Evolutionary conservation across 2,113 vertebrate species (phyloP), one percentile per base, ranked within the genome.

Genomic region (Mormyrus iriodes): DNA sequence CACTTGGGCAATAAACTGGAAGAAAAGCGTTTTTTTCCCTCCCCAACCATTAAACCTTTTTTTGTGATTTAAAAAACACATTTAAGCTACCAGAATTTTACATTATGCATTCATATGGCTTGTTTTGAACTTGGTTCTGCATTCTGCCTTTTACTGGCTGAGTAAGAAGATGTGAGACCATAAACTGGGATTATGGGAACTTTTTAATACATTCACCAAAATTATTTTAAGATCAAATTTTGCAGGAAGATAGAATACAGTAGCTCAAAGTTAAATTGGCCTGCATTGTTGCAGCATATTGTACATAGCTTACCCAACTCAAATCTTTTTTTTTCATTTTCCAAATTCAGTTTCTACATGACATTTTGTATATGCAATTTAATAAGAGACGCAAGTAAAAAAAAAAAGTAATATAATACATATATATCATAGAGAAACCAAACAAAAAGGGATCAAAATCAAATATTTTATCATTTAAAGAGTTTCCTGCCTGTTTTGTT

Each of bases 31-130:
- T 65, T 61, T 65, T 27, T 24, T 24, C 8, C 7, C 58, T n/a
- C 24, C n/a, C 10, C 83, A 24, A 8, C 17, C 21, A 27, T 35
- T 52, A 53, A 82, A 5, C 1, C 61, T 69, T 52, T 17, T 58
- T 69, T 90, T 48, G 65, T 87, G 52, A 85, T 58, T 88, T 35
- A 24, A 24, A 42, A 87, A 87, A 39, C 13, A 85, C 35, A 85
- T 49, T 12, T 10, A 4, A 90, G 55, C 42, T 83, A 21, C 88
- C 19, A 44, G 61, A n/a, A 44, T 48, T 82, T 90, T 73, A 91
- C 53, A 87, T 31, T 19, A 17, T 42, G 73, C 73, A 55, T 53
- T 42, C 31, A 31, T 53, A 86, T 0, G 51, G 49, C 13, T 39
- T 85, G n/a, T 61, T 61, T 87, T 86, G n/a, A 51, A 85, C 21